These are phyloP conservation scores for Pristionchus maxplancki DNA, from an alignment of 2,888 invertebrate species.

Conservation along the genomic window DNA sequence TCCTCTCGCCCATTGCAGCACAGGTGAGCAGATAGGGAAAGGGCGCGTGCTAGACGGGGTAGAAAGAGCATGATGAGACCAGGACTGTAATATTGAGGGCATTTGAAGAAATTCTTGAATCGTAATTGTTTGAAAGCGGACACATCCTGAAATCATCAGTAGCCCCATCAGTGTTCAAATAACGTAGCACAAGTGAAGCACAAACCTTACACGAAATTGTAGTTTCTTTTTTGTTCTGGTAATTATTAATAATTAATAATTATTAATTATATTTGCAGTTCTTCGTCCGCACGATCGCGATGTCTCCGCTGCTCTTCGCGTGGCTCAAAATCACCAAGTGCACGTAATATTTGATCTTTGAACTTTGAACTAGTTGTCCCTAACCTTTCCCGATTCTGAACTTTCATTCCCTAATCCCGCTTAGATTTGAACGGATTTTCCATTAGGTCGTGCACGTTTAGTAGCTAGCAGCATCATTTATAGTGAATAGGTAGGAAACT, in stretches of 20 bases:
- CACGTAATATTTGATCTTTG: conserved; percentile 29
- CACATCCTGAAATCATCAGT: no score
- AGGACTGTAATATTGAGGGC: no score
- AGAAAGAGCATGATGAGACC: no score
- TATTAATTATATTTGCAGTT: neutral
- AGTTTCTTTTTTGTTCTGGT: neutral
- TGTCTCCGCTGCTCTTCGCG: conserved; percentile 43
- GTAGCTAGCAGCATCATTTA: neutral
- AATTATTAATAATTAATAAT: neutral
- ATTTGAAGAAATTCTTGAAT: no score
- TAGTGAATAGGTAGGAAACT: neutral
- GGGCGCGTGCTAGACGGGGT: neutral
- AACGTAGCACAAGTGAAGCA: no score
- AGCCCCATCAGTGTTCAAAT: no score
- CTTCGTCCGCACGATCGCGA: conserved; percentile 23
- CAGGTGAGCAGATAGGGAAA: neutral
- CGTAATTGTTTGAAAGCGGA: no score
- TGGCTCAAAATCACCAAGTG: conserved; percentile 50
- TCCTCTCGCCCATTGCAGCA: conserved; percentile 51
- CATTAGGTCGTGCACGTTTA: neutral
- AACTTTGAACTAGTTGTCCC: neutral
- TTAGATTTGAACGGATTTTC: neutral
- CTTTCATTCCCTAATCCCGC: neutral
- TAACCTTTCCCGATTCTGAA: neutral
- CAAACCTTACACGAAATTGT: no score